Evolutionary conservation across 1,140 invertebrate genomes (phyloP).

Genomic region (silkworm (Bombyx mori)): DNA sequence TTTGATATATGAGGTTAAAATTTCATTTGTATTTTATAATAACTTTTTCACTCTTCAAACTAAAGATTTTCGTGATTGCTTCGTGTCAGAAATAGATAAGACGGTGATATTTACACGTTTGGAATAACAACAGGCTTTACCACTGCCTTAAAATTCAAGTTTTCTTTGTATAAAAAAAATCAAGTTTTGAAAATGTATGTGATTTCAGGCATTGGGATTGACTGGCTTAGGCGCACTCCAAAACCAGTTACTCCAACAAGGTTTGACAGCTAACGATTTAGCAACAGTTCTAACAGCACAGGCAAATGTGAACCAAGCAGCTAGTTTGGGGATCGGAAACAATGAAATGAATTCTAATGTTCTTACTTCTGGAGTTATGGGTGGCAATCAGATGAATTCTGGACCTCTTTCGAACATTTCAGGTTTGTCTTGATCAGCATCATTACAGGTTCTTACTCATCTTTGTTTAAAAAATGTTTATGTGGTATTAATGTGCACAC

Average conservation of each 20-base stretch:
- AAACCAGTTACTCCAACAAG: slow-evolving; percentile 69
- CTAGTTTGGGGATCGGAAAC: slow-evolving; percentile 28
- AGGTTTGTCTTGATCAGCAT: slow-evolving; percentile 26
- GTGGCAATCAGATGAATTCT: slow-evolving; percentile 36
- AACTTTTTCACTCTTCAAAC: too few relatives aligned
- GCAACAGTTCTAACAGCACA: slow-evolving; percentile 50
- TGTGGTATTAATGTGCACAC: too few relatives aligned
- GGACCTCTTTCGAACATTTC: slow-evolving; percentile 33
- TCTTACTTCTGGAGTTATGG: slow-evolving; percentile 38
- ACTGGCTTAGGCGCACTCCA: slow-evolving; percentile 71
- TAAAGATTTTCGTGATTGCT: too few relatives aligned
- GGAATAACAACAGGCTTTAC: too few relatives aligned
- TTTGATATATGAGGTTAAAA: too few relatives aligned
- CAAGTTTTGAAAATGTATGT: not conserved
- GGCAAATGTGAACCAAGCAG: slow-evolving; percentile 32
- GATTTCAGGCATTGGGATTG: slow-evolving; percentile 52
- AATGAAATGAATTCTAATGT: slow-evolving; percentile 30
- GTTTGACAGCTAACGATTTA: slow-evolving; percentile 54
- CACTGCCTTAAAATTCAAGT: too few relatives aligned
- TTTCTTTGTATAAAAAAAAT: too few relatives aligned
- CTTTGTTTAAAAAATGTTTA: not conserved
- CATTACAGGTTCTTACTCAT: slow-evolving; percentile 19
- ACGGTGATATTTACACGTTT: too few relatives aligned
- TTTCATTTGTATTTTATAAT: too few relatives aligned
- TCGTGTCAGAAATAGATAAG: too few relatives aligned